These are phyloP conservation scores for Crotalus horridus DNA, from an alignment of 2,113 vertebrate genomes.

Conservation along the genomic window DNA sequence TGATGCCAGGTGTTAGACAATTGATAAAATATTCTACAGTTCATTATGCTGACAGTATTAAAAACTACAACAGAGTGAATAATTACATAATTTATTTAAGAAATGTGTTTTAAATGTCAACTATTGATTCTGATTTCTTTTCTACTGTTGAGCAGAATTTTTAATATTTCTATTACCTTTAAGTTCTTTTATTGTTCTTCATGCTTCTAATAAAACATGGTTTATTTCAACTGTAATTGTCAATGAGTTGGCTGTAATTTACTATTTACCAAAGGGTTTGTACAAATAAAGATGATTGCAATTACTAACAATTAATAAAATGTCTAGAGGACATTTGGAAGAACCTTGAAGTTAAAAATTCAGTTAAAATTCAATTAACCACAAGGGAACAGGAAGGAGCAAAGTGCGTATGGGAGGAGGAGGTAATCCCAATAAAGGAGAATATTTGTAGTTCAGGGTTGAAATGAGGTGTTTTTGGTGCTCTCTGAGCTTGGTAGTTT, in stretches of 20 bases:
- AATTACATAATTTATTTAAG: conserved; percentile 26
- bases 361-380: background rate
- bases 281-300: background rate
- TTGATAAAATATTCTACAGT: background rate
- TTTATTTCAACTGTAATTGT: background rate
- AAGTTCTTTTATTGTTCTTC: background rate
- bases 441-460: no score
- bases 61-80: background rate
- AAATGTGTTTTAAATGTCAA: background rate
- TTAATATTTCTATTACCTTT: background rate
- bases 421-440: no score
- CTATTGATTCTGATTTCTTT: background rate
- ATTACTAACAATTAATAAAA: background rate
- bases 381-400: no score
- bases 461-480: no score
- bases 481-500: no score
- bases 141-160: background rate
- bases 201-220: background rate
- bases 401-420: no score
- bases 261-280: background rate
- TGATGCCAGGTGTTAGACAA: background rate
- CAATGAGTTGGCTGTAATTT: background rate
- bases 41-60: background rate
- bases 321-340: background rate
- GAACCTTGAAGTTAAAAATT: background rate